phyloP scores from a whole-genome alignment of 2,797 vertebrate species.

The Euphonia xanthogaster region DNA sequence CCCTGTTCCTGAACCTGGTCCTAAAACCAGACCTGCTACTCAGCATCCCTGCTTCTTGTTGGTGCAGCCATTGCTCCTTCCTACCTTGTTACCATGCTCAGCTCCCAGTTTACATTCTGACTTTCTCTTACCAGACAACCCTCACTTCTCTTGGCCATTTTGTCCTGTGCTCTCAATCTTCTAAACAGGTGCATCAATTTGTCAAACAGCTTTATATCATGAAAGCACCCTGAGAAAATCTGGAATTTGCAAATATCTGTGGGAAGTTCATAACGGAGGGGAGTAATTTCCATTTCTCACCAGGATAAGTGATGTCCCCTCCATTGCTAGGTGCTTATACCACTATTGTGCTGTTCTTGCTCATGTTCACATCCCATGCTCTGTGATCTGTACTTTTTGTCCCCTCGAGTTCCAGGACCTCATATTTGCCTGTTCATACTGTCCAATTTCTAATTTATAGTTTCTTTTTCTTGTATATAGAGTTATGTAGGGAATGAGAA shows the following conservation, averaged over 20 bases:
- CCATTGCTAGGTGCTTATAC: not conserved
- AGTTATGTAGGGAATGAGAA: not conserved
- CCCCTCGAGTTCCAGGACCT: not conserved
- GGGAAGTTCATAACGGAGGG: fast-evolving
- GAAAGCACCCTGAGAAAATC: not conserved
- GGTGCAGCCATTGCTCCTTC: not conserved
- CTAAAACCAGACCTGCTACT: not conserved
- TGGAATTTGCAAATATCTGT: not conserved
- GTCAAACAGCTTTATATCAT: not conserved
- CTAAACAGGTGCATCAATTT: not conserved
- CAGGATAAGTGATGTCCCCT: fast-evolving
- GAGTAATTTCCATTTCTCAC: not conserved
- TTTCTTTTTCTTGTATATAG: not conserved
- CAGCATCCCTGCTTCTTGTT: not conserved
- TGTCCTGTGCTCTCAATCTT: not conserved
- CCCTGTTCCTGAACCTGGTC: not conserved
- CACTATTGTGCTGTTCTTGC: not conserved
- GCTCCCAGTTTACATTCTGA: not conserved
- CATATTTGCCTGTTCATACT: not conserved
- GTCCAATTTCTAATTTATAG: not conserved
- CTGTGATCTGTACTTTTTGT: not conserved
- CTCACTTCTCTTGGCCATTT: not conserved
- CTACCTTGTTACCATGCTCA: fast-evolving
- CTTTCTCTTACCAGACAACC: not conserved
- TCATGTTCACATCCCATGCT: not conserved